Base-by-base conservation (phyloP, 2,113 vertebrate genomes). In the Jacana jacana region DNA sequence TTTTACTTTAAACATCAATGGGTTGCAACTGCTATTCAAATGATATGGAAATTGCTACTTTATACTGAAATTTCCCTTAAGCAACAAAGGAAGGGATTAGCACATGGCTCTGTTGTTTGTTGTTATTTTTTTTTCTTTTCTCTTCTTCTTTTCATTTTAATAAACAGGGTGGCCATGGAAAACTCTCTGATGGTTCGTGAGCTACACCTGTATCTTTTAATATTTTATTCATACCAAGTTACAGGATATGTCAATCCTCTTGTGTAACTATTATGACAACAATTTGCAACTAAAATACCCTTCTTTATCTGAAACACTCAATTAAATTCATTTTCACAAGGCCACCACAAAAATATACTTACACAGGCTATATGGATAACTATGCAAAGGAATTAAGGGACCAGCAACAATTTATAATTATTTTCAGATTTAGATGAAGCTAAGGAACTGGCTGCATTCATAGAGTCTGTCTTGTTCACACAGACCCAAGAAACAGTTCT, bases 1-100 rank as follows among this genome's bases (percentile, higher is more conserved):
- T 95, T 96, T 93, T 51, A 51, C 88, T 96, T 93, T 78, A 92
- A 94, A 96, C 82, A 95, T 82, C 84, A 93, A 58, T 86, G 82
- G 89, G 58, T 33, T 97, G 91, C 93, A 95, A 97, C 95, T 91
- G 95, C 93, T 93, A 81, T 96, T 96, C 92, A 97, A 97, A 97
- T 95, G 30, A 93, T 94, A 98, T 88, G 95, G 95, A 96, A 97
- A 97, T 97, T 95, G 82, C 92, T 96, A 51, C 89, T 93, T 96
- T 72, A 72, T 88, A 63, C 93, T 84, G 84, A 96, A 91, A 93
- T 81, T 88, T 95, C 93, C 92, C 89, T 93, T 94, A 95, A 94
- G 89, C 89, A 96, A 96, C 89, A 97, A 95, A 97, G 92, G 71
- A 85, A 86, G 66, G 54, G 55, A 91, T 96, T 92, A 97, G 72